Percentiles rank a stretch among this genome's conserved stretches.
phyloP scores from a whole-genome alignment of 2,888 invertebrate species.

The Clivina fossor region DNA sequence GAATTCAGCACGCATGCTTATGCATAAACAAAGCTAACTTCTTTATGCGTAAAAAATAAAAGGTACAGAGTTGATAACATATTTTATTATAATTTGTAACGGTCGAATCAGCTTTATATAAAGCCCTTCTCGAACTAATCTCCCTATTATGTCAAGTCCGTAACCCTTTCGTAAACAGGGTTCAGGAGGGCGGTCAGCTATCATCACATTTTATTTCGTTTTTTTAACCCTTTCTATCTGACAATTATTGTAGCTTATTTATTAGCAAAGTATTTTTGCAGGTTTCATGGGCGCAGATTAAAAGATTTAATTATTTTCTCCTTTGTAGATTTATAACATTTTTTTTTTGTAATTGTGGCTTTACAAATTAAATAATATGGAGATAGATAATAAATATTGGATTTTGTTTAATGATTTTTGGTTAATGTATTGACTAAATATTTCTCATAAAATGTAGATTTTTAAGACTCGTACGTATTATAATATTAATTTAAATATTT shows the following conservation, averaged over 20 bases:
- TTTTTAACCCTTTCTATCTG: slow-evolving; percentile 15
- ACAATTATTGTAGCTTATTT: too few species aligned
- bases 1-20: neutral
- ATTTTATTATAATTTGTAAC: slow-evolving; percentile 34
- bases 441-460: neutral
- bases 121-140: slow-evolving; percentile 25
- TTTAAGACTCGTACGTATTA: neutral
- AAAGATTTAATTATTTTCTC: too few species aligned
- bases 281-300: too few species aligned
- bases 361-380: too few species aligned
- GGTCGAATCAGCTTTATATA: slow-evolving; percentile 20
- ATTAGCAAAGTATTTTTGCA: too few species aligned
- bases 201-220: slow-evolving; percentile 11
- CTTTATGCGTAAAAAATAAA: too few species aligned
- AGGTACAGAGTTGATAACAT: slow-evolving; percentile 6
- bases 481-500: neutral
- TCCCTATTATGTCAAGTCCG: slow-evolving; percentile 23
- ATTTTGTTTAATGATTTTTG: too few species aligned
- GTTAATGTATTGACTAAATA: too few species aligned
- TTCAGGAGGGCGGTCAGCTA: neutral
- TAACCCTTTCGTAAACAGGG: slow-evolving; percentile 12
- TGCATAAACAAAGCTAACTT: neutral
- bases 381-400: too few species aligned
- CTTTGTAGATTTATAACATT: too few species aligned
- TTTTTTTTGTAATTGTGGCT: too few species aligned